phyloP scores from a whole-genome alignment of 1,140 invertebrate species.

The Lepidostoma basale region DNA sequence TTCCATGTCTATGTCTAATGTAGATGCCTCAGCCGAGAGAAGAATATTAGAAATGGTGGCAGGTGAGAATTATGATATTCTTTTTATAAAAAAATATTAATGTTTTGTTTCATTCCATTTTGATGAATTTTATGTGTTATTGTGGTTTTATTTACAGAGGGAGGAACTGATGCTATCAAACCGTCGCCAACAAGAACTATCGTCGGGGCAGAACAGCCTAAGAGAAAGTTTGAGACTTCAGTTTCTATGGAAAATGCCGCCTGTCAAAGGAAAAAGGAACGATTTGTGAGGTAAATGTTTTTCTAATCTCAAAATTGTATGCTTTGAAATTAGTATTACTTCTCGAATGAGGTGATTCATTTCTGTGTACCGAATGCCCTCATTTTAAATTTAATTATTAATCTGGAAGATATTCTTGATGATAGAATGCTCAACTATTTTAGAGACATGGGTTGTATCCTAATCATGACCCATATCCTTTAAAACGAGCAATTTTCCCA shows the following conservation, averaged over 20 bases:
- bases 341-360: too few species aligned
- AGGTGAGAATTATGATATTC: slow-evolving; percentile 49
- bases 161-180: slow-evolving; percentile 63
- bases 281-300: slow-evolving; percentile 54
- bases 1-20: slow-evolving; percentile 57
- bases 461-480: too few species aligned
- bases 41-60: slow-evolving; percentile 72
- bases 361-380: too few species aligned
- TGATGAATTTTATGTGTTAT: background rate
- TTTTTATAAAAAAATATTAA: slow-evolving; percentile 3
- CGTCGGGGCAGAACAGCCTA: slow-evolving; percentile 61
- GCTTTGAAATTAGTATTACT: too few species aligned
- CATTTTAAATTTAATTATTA: too few species aligned
- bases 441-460: too few species aligned
- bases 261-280: slow-evolving; percentile 66
- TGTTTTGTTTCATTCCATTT: too few species aligned
- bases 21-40: slow-evolving; percentile 64
- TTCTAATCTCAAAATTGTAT: slow-evolving; percentile 1
- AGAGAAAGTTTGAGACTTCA: slow-evolving; percentile 73
- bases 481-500: too few species aligned
- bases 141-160: slow-evolving; percentile 49
- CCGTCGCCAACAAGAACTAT: slow-evolving; percentile 66
- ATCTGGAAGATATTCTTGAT: too few species aligned
- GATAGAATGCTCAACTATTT: too few species aligned
- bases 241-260: slow-evolving; percentile 67